phyloP scores from a whole-genome alignment of 2,888 invertebrate genomes.

The Volucella zonaria region DNA sequence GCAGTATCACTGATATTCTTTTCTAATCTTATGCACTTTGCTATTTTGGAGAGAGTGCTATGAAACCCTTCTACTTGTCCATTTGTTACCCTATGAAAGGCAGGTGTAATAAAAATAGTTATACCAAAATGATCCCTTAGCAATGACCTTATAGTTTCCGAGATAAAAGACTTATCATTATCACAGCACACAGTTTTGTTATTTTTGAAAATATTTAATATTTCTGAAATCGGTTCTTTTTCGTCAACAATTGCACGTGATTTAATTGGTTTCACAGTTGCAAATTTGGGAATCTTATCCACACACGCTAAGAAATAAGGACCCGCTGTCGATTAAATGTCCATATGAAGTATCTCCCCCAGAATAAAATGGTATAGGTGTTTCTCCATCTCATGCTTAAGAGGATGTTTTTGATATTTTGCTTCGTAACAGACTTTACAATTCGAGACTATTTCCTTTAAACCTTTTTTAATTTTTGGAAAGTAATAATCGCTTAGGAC shows the following conservation, averaged over 20 bases:
- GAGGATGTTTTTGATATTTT: conserved; percentile 37
- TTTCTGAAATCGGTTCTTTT: conserved; percentile 8
- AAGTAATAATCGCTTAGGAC: conserved; percentile 36
- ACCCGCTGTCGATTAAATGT: conserved; percentile 16
- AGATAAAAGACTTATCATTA: conserved; percentile 18
- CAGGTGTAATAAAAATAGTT: not conserved
- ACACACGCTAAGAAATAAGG: conserved; percentile 10
- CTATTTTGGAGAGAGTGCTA: conserved; percentile 25
- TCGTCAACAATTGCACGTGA: conserved; percentile 28
- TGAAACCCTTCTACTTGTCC: conserved; percentile 41
- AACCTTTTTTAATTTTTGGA: conserved; percentile 29
- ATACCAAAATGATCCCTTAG: conserved; percentile 16
- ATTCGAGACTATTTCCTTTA: conserved; percentile 28
- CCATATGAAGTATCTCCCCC: conserved; percentile 26
- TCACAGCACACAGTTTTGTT: conserved; percentile 16
- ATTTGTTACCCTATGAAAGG: conserved; percentile 21
- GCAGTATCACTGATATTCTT: conserved; percentile 4
- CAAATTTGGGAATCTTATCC: conserved; percentile 39
- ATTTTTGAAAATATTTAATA: not conserved
- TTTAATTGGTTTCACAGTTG: conserved; percentile 22
- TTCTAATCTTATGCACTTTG: conserved; percentile 6
- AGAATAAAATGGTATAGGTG: conserved; percentile 1
- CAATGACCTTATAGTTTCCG: conserved; percentile 9
- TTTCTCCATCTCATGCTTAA: conserved; percentile 18
- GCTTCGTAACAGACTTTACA: conserved; percentile 36